Base-by-base conservation (phyloP, 2,888 invertebrate genomes). In the Siphonodentalium dalli region DNA sequence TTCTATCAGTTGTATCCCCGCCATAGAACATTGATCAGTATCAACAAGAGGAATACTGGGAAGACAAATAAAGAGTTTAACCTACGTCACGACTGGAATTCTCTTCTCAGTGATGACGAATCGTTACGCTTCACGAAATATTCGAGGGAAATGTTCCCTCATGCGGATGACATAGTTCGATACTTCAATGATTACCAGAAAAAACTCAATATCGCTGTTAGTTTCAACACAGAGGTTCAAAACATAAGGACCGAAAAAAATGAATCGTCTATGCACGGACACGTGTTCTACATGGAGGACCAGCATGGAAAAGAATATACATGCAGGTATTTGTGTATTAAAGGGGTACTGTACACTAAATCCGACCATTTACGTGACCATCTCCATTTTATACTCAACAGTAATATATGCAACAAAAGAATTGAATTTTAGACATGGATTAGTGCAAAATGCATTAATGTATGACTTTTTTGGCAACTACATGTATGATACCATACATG, bases 1-100 rank as follows among this genome's bases (percentile, higher is more conserved):
- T 82, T 82, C 63, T 82, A 80, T 69, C 52, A 57, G 13, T 47
- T 49, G 24, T 82, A 79, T 60, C 82, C 82, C 5, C 75, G 82
- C 13, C 83, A 83, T 65, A 68, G 78, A 43, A 74, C 60, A 13
- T 69, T 82, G 13, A 83, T 82, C 54, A 81, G 81, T 65, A 81
- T 82, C 52, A 82, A 82, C 68, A 82, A 82, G 58, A 58, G 78
- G 46, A 54, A 75, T 63, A 83, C 83, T 4, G 83, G 82, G 1
- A 71, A 74, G 50, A 71, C 68, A 7, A 82, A 82, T 68, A 68
- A 68, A 27, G 82, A 82, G 59, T 82, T 83, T 59, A 82, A 83
- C 59, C 56, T 81, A 39, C 68, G 82, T 2, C 82, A 82, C 54
- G 82, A 82, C 66, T 82, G 82, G 82, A 83, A 82, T 66, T 81